A percentile compares a stretch with the other conserved stretches of the same genome.
phyloP scores from a whole-genome alignment of 2,888 invertebrate species.

The Heliconius ismenius region DNA sequence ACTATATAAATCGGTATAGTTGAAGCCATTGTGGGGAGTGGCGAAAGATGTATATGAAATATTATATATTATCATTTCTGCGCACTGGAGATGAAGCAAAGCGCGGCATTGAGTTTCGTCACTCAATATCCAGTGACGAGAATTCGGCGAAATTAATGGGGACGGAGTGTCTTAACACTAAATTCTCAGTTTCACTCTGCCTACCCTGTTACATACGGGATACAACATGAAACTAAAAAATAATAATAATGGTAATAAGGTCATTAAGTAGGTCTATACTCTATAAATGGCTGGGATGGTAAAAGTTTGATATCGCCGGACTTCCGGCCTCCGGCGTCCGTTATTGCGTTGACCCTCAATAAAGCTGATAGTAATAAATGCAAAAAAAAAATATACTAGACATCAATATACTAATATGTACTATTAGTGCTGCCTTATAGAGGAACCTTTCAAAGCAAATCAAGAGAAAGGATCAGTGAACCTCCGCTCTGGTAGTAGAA shows the following conservation, averaged over 20 bases:
- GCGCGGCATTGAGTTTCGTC: neutral
- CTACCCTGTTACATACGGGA: too few species aligned
- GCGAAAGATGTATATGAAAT: too few species aligned
- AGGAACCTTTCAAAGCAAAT: neutral
- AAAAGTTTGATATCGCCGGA: constrained; percentile 51
- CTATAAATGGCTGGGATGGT: constrained; percentile 37
- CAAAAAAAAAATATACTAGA: constrained; percentile 6
- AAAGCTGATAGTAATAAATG: constrained; percentile 34
- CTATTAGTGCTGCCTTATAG: neutral
- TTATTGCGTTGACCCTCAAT: constrained; percentile 48
- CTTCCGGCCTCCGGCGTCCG: constrained; percentile 49
- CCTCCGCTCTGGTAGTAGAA: neutral
- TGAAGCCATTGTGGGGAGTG: too few species aligned
- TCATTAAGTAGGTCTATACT: constrained; percentile 6
- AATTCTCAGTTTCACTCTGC: too few species aligned
- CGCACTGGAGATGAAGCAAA: neutral
- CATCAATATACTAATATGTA: neutral
- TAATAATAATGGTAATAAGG: neutral
- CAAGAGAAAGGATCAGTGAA: too few species aligned
- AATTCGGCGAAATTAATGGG: neutral
- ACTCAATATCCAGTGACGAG: neutral
- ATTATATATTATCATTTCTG: too few species aligned
- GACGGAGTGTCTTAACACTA: neutral
- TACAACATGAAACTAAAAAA: too few species aligned
- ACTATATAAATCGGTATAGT: too few species aligned